Base-by-base conservation (phyloP, 2,888 invertebrate genomes). In the Phoronis australis region DNA sequence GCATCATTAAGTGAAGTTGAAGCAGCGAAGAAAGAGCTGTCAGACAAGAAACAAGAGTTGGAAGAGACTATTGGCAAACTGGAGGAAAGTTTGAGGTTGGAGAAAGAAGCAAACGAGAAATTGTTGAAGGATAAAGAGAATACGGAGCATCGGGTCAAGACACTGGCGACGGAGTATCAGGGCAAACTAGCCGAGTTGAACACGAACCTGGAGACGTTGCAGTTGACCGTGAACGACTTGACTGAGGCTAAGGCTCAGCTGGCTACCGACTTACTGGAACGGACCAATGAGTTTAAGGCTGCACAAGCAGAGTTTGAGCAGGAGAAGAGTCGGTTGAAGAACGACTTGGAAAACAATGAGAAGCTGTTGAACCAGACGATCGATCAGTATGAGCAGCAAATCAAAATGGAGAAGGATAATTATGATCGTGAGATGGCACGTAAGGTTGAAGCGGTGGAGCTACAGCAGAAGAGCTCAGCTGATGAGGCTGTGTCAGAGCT, bases 71-170 rank as follows among this genome's bases (percentile, higher is more conserved):
- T 31, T 31, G 9, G 9, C 15, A 15, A 15, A 15, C 31, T 31
- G 9, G 31, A 31, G 31, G 15, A 15, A 31, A 9, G 15, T 9
- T 31, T 31, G 31, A 31, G 9, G 9, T 9, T 12, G 31, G 15
- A 64, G 52, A 55, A 57, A 27, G 59, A 66, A 4, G 50, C 57
- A 15, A 62, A 57, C 52, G 59, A 57, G 6, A 65, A 65, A 37
- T 53, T 68, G 4, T 53, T 56, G 23, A 61, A 61, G 42, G 65
- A 67, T 41, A 51, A 65, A 15, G 62, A 66, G 47, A 70, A 72
- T 42, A 49, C 67, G 46, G 53, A 58, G 44, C n/a, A n/a, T n/a
- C n/a, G n/a, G n/a, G n/a, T n/a, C n/a, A n/a, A n/a, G n/a, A n/a
- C n/a, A n/a, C n/a, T n/a, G n/a, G n/a, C n/a, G n/a, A 47, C 50